Evolutionary conservation across 2,888 invertebrate species (phyloP).

Genomic region (Hirudinaria manillensis): DNA sequence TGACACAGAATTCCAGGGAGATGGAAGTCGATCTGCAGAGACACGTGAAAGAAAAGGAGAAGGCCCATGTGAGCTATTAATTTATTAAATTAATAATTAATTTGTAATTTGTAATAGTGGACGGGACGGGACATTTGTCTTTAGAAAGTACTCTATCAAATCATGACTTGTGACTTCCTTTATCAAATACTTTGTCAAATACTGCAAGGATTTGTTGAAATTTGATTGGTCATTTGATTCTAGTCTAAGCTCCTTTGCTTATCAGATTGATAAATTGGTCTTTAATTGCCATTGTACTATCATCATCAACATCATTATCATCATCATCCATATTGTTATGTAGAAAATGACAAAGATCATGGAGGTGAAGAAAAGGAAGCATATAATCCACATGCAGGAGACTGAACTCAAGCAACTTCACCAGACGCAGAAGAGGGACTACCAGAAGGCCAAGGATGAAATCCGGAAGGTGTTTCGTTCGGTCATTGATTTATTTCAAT

Average conservation of each 20-base stretch:
- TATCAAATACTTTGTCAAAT: too few relatives aligned
- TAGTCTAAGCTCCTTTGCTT: neutral
- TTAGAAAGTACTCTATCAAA: too few relatives aligned
- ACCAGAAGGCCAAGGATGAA: slow-evolving; percentile 84
- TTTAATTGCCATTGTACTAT: too few relatives aligned
- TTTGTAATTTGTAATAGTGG: too few relatives aligned
- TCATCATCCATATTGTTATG: too few relatives aligned
- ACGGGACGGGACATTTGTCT: too few relatives aligned
- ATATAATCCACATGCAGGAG: slow-evolving; percentile 80
- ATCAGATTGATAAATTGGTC: too few relatives aligned
- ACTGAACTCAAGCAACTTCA: slow-evolving; percentile 85
- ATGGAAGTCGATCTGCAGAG: slow-evolving; percentile 72
- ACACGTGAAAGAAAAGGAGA: slow-evolving; percentile 57
- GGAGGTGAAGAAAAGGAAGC: slow-evolving; percentile 87
- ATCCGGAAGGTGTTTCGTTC: slow-evolving; percentile 58
- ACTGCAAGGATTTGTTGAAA: too few relatives aligned
- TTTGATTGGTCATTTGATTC: neutral
- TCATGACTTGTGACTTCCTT: too few relatives aligned
- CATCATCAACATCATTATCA: too few relatives aligned
- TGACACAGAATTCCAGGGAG: slow-evolving; percentile 85
- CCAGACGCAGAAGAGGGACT: slow-evolving; percentile 88
- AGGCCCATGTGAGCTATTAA: slow-evolving; percentile 45
- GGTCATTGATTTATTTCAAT: neutral
- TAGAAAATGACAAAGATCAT: slow-evolving; percentile 28
- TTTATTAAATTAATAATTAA: too few relatives aligned